These are phyloP conservation scores for Cryptops parisi DNA, from an alignment of 2,888 invertebrate genomes.

Conservation along the genomic window DNA sequence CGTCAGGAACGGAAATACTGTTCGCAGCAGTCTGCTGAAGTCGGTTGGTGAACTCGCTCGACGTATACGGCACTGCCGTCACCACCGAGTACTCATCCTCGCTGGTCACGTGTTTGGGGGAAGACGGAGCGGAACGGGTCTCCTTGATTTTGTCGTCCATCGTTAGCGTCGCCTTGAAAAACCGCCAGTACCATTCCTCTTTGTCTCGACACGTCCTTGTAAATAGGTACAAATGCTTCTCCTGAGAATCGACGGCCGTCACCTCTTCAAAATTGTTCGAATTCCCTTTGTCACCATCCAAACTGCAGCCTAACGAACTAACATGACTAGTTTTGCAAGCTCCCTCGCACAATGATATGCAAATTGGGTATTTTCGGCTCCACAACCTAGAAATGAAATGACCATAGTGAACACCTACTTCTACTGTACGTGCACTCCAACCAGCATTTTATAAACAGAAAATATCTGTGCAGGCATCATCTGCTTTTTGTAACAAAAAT, in stretches of 20 bases:
- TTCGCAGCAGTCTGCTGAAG: background rate
- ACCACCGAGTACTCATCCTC: background rate
- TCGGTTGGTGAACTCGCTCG: background rate
- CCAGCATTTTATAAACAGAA: conserved; percentile 21
- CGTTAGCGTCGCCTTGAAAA: conserved; percentile 25
- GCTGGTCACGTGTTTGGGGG: background rate
- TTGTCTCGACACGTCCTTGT: conserved; percentile 77
- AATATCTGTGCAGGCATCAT: no score
- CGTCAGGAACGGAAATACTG: background rate
- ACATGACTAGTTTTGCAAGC: conserved; percentile 19
- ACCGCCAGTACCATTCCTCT: conserved; percentile 61
- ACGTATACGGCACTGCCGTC: background rate
- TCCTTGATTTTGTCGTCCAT: background rate
- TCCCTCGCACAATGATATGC: conserved; percentile 40
- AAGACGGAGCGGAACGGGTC: background rate
- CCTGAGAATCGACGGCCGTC: conserved; percentile 18
- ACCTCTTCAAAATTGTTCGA: conserved; percentile 21
- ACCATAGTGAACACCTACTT: no score
- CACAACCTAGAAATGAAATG: conserved; percentile 53
- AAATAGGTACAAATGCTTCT: conserved; percentile 43
- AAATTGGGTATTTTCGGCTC: conserved; percentile 90
- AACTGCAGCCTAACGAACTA: background rate
- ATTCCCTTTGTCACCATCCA: conserved; percentile 12
- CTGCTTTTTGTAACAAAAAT: no score
- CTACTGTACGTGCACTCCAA: no score